A percentile compares a stretch with the other conserved stretches of the same genome.
phyloP scores from a whole-genome alignment of 2,797 vertebrate genomes.

The Sitta carolinensis region DNA sequence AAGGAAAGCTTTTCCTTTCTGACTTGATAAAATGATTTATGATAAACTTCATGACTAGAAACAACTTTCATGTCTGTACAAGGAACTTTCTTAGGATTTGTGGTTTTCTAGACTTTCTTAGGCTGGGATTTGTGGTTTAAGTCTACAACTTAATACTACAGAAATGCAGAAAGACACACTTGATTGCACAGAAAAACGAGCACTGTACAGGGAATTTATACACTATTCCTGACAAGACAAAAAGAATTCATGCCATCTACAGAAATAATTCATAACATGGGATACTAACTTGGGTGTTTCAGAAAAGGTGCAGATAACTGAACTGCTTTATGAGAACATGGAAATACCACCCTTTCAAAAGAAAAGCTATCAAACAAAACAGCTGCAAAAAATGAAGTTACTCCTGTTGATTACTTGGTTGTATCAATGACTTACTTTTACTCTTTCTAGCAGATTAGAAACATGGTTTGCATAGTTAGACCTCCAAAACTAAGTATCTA shows the following conservation, averaged over 20 bases:
- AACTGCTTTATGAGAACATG: background rate
- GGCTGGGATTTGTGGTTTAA: background rate
- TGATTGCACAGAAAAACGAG: background rate
- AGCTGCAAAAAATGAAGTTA: background rate
- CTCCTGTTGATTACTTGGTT: background rate
- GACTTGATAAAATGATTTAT: background rate
- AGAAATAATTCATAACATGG: background rate
- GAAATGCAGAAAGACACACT: background rate
- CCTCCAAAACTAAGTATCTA: conserved; percentile 13
- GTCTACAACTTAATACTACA: background rate
- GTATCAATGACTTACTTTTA: background rate
- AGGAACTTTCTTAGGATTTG: background rate
- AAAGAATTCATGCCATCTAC: background rate
- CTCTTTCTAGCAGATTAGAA: background rate
- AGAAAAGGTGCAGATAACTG: background rate
- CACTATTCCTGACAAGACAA: background rate
- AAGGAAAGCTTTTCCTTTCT: background rate
- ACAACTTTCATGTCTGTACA: background rate
- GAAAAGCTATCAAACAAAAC: background rate
- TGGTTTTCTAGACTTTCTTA: background rate
- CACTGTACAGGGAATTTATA: background rate
- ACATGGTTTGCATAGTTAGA: conserved; percentile 1
- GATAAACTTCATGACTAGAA: background rate
- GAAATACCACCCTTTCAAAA: background rate
- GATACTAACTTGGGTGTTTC: background rate